A percentile compares a stretch with the other conserved stretches of the same genome.
phyloP scores from a whole-genome alignment of 1,140 invertebrate species.

The Lordiphosa clarofinis region DNA sequence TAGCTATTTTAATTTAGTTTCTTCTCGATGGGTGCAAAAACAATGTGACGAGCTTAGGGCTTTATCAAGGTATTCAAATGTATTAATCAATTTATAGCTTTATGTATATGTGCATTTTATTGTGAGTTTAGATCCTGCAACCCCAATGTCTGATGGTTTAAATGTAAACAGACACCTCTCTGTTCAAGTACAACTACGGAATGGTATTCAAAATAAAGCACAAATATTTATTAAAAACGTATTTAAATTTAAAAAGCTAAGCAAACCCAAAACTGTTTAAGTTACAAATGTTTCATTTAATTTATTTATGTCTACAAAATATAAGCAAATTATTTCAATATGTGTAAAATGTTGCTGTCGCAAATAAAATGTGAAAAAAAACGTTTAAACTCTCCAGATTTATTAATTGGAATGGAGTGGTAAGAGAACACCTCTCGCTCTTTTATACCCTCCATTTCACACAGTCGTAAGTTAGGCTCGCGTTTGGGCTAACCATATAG shows the following conservation, averaged over 20 bases:
- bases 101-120: slow-evolving; percentile 46
- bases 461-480: too few species aligned
- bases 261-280: slow-evolving; percentile 37
- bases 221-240: slow-evolving; percentile 35
- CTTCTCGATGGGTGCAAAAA: slow-evolving; percentile 14
- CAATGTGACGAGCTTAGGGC: slow-evolving; percentile 48
- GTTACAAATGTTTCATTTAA: slow-evolving; percentile 38
- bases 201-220: slow-evolving; percentile 68
- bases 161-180: slow-evolving; percentile 23
- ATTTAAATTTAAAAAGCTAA: slow-evolving; percentile 54
- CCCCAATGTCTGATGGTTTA: slow-evolving; percentile 51
- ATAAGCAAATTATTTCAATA: slow-evolving; percentile 42
- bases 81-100: slow-evolving; percentile 48
- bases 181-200: slow-evolving; percentile 65
- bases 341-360: slow-evolving; percentile 44
- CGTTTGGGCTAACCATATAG: too few species aligned
- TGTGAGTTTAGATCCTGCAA: slow-evolving; percentile 27
- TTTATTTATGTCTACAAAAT: slow-evolving; percentile 56
- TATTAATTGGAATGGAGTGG: too few species aligned
- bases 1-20: slow-evolving; percentile 48
- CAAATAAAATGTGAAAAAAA: slow-evolving; percentile 37
- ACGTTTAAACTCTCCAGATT: not conserved
- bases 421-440: too few species aligned
- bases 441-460: too few species aligned
- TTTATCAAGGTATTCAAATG: slow-evolving; percentile 39